These are phyloP conservation scores for Drosophila kohkoa DNA, from an alignment of 1,140 invertebrate genomes.

Conservation along the genomic window DNA sequence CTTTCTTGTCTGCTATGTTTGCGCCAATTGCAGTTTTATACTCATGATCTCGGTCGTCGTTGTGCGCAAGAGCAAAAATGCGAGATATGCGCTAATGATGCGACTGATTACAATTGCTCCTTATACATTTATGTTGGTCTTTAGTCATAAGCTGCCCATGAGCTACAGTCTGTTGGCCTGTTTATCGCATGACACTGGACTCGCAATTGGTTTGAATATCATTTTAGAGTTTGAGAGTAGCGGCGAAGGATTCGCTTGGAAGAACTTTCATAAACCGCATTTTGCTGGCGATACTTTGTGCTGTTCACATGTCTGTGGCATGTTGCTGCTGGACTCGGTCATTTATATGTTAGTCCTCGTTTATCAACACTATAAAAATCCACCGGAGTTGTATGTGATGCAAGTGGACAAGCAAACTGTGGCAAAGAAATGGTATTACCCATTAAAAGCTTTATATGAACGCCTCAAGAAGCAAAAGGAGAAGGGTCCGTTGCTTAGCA, in stretches of 20 bases:
- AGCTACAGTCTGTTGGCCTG: slow-evolving; percentile 19
- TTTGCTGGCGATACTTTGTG: slow-evolving; percentile 89
- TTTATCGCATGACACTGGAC: slow-evolving; percentile 88
- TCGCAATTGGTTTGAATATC: slow-evolving; percentile 90
- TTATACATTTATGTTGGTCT: slow-evolving; percentile 81
- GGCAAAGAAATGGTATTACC: slow-evolving; percentile 21
- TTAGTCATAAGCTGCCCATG: slow-evolving; percentile 13
- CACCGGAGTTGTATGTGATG: not conserved
- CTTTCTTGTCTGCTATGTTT: slow-evolving; percentile 28
- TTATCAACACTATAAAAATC: slow-evolving; percentile 8
- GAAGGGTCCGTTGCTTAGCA: not conserved
- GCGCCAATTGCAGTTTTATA: slow-evolving; percentile 20
- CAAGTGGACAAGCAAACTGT: not conserved
- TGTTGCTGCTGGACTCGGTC: slow-evolving; percentile 87
- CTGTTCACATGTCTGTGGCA: slow-evolving; percentile 87
- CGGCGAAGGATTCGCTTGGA: slow-evolving; percentile 86
- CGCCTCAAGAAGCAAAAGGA: too few species aligned
- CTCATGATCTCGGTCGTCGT: slow-evolving; percentile 23
- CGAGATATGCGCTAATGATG: not conserved
- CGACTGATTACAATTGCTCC: slow-evolving; percentile 3
- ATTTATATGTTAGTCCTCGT: not conserved
- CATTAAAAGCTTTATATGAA: not conserved
- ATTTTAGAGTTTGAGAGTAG: slow-evolving; percentile 89
- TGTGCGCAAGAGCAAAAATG: not conserved
- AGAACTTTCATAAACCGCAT: slow-evolving; percentile 87